phyloP scores from a whole-genome alignment of 92 coral and sea anemone genomes.

The Epizoanthus fatuus region DNA sequence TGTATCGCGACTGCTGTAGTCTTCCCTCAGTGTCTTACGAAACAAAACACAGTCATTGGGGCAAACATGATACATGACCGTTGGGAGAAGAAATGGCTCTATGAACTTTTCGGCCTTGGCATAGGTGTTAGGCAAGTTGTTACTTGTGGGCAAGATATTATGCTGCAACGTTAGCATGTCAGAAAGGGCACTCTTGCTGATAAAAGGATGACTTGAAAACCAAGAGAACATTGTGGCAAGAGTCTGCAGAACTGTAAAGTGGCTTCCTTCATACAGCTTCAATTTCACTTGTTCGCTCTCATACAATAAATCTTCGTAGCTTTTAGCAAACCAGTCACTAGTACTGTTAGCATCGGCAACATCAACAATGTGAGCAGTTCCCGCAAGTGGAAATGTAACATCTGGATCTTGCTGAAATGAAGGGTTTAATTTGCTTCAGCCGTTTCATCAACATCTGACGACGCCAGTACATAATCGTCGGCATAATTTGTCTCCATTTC shows the following conservation, averaged over 20 bases:
- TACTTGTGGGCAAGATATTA: conserved; percentile 20
- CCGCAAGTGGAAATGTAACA: too few species aligned
- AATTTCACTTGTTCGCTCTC: neutral
- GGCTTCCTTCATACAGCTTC: conserved; percentile 7
- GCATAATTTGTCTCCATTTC: too few species aligned
- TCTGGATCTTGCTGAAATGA: too few species aligned
- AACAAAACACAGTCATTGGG: conserved; percentile 51
- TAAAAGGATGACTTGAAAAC: conserved; percentile 48
- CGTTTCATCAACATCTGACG: too few species aligned
- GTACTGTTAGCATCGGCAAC: too few species aligned
- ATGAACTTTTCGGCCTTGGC: conserved; percentile 30
- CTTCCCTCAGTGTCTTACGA: conserved; percentile 19
- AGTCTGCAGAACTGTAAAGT: conserved; percentile 29
- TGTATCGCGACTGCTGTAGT: conserved; percentile 35
- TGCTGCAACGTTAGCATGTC: conserved; percentile 29
- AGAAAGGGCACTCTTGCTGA: conserved; percentile 36
- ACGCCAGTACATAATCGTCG: too few species aligned
- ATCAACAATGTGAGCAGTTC: too few species aligned
- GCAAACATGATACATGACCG: conserved; percentile 27
- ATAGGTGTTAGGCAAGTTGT: conserved; percentile 39
- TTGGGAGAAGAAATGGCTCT: conserved; percentile 38
- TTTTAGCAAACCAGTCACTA: too few species aligned
- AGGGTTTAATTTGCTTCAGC: too few species aligned
- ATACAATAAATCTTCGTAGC: too few species aligned
- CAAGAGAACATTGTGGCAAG: conserved; percentile 23